Percentiles rank a stretch among this genome's conserved stretches.
Conservation (phyloP, 2,797 vertebrate genomes). For the Mastacembelus armatus region DNA sequence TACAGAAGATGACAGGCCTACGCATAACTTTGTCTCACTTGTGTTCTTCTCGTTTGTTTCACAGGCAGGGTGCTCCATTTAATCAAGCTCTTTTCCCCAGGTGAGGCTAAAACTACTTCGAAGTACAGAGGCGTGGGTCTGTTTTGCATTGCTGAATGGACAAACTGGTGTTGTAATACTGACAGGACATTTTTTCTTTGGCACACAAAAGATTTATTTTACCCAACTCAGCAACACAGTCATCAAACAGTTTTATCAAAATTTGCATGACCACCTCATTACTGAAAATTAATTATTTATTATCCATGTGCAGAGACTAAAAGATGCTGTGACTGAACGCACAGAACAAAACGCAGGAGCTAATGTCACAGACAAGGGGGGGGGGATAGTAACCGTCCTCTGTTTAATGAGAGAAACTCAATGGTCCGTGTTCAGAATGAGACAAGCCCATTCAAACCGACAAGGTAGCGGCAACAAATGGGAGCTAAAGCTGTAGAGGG, state of each 20-base stretch:
- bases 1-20: constrained; percentile 71
- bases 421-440: constrained; percentile 64
- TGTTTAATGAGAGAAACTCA: constrained; percentile 70
- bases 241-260: not conserved
- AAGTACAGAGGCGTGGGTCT: constrained; percentile 21
- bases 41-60: constrained; percentile 71
- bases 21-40: constrained; percentile 68
- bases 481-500: constrained; percentile 50
- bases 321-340: not conserved
- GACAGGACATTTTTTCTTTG: constrained; percentile 25
- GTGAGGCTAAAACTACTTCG: constrained; percentile 50
- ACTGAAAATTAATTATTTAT: constrained; percentile 20
- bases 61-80: constrained; percentile 54
- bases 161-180: constrained; percentile 31
- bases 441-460: constrained; percentile 60
- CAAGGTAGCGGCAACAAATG: constrained; percentile 56
- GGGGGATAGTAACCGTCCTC: constrained; percentile 31
- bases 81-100: constrained; percentile 52
- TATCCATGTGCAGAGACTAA: constrained; percentile 5
- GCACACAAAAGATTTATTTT: constrained; percentile 10
- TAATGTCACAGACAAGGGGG: constrained; percentile 42
- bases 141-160: constrained; percentile 38
- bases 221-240: constrained; percentile 23
- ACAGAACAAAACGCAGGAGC: constrained; percentile 35
- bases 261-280: constrained; percentile 10